Base-by-base conservation (phyloP, 2,888 invertebrate species). In the Dryocosmus kuriphilus region DNA sequence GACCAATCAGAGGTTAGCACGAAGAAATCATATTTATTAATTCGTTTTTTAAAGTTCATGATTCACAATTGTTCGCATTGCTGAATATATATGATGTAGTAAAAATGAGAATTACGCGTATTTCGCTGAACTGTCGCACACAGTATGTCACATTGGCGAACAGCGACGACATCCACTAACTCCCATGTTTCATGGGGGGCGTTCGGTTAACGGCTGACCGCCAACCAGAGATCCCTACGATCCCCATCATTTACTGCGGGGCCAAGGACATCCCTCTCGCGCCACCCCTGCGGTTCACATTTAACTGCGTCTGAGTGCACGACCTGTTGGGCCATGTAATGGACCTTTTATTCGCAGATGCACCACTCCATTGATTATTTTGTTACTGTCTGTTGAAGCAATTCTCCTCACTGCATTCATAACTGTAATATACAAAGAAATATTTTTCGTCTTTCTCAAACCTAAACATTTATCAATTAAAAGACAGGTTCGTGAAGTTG, bases 241-340 rank as follows among this genome's bases (percentile, higher is more conserved):
- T 71, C 51, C 71, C 51, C 32, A 71, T 71, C 51, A 71, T 71
- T 71, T 32, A 71, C 71, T 71, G 19, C 9, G 32, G 38, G 71
- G 30, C 51, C 71, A 71, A 71, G 71, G 51, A 46, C 71, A 71
- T 46, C 51, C 41, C 65, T 41, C 41, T n/a, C 35, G 24, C 16
- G 16, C 71, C 46, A 30, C 71, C 71, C 51, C 51, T 71, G 51
- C 14, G 51, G 71, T 67, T 67, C 67, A 46, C 67, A 46, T 67
- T 41, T 41, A 67, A 67, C 67, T 67, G 67, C 67, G 67, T 71
- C 51, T 30, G 71, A 51, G 71, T 51, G 71, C 71, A 30, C 51
- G 51, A 71, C 51, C 71, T 71, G 71, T 71, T 71, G 71, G 71
- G 51, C 30, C 71, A 71, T 71, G 71, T 51, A 71, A 71, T 71